Base-by-base conservation (phyloP, 2,888 invertebrate genomes). In the Maniola hyperantus region DNA sequence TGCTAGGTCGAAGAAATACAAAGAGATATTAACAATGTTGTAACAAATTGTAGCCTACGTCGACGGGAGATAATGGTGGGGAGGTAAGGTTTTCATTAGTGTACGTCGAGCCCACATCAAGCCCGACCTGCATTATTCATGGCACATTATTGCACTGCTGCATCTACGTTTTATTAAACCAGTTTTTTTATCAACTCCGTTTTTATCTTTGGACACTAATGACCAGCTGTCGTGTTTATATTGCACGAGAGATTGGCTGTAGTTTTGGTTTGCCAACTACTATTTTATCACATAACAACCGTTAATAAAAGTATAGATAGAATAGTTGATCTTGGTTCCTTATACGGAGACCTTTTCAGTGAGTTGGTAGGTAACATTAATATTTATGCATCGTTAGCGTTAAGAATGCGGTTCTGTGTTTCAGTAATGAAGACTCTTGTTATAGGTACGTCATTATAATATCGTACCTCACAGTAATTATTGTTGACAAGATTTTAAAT, bases 301-400 rank as follows among this genome's bases (percentile, higher is more conserved):
- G 26, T 26, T 1, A n/a, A n/a, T n/a, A n/a, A n/a, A n/a, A n/a
- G n/a, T n/a, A 26, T 26, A 26, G 26, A 4, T 26, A 4, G 26
- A 1, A 1, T 26, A 26, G 26, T 26, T 1, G 26, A 26, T 26
- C 2, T 26, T 26, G 26, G 26, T 26, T 4, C 4, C 26, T 26
- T 26, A 26, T 4, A 26, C 2, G 26, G 4, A 26, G 26, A 26
- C 26, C 26, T 26, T 26, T 26, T 26, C 26, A 4, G n/a, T n/a
- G 26, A 26, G 26, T 26, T 26, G 83, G 76, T 81, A 78, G 79
- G 66, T 60, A 60, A 62, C 64, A 69, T 71, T 69, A 70, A 71
- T 71, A 71, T 71, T 71, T 68, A 71, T 70, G 67, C 67, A 60
- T 71, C 69, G 68, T 65, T 66, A 71, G 65, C 69, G 69, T 72